Evolutionary conservation across 1,140 invertebrate genomes (phyloP), one percentile per base, ranked within the genome.

Genomic region (Phymastichus coffea): DNA sequence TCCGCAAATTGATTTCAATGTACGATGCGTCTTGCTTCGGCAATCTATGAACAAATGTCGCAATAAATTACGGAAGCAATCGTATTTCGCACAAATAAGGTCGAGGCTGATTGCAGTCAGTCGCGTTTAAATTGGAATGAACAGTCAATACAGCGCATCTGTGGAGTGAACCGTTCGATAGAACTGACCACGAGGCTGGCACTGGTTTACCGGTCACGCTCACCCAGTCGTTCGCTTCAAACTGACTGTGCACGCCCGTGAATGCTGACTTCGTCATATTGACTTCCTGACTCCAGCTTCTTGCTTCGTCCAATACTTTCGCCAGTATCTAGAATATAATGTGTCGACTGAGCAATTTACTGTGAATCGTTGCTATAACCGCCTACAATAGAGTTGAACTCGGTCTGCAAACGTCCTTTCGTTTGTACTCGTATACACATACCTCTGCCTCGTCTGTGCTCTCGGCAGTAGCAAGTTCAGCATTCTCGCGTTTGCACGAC

Each of bases 381-480:
- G n/a, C n/a, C n/a, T n/a, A n/a, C n/a, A n/a, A n/a, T n/a, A n/a
- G n/a, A n/a, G n/a, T n/a, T n/a, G n/a, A n/a, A n/a, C n/a, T n/a
- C n/a, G n/a, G n/a, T n/a, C n/a, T n/a, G n/a, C n/a, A n/a, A n/a
- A n/a, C n/a, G n/a, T n/a, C n/a, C n/a, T n/a, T n/a, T n/a, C n/a
- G n/a, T 33, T 33, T 8, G 30, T 33, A 33, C n/a, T n/a, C n/a
- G n/a, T n/a, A 40, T 20, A 7, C 22, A 20, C 28, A 20, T n/a
- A 51, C 47, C 15, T 51, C 2, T 14, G 12, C n/a, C 33, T 51
- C 47, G 2, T 2, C 0, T 12, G 19, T 3, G 37, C 3, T 25
- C 1, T 23, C 30, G 8, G 22, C n/a, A 8, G 38, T 63, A 8
- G 75, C 72, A 9, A 80, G 70, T 57, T 79, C 72, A 28, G 63